A percentile compares a stretch with the other conserved stretches of the same genome.
These are phyloP conservation scores for Bettongia penicillata DNA, from an alignment of 2,113 vertebrate species.

Conservation along the genomic window DNA sequence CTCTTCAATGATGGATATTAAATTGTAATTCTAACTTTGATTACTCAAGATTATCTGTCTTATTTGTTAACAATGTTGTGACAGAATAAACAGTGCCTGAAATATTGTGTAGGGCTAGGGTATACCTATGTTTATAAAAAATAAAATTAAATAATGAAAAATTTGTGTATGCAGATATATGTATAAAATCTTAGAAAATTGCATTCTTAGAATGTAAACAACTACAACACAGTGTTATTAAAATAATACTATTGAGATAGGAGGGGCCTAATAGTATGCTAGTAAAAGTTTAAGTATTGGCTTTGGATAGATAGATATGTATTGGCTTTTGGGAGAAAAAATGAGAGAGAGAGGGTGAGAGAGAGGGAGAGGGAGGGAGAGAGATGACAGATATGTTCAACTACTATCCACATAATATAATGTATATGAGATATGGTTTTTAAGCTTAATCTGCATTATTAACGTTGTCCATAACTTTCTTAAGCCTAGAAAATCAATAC, in stretches of 20 bases:
- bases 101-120: not conserved
- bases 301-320: not conserved
- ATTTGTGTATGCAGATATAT: not conserved
- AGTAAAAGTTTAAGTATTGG: no score
- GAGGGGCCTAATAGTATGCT: not conserved
- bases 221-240: not conserved
- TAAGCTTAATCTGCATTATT: not conserved
- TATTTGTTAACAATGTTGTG: not conserved
- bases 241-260: not conserved
- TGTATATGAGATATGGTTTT: not conserved
- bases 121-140: not conserved
- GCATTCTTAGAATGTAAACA: conserved; percentile 1
- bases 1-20: not conserved
- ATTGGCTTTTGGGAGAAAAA: not conserved
- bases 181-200: conserved; percentile 28
- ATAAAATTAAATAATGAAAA: not conserved
- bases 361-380: not conserved
- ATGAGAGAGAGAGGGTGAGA: not conserved
- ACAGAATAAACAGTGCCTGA: not conserved
- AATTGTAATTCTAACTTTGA: not conserved
- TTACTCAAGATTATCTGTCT: not conserved
- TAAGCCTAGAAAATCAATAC: not conserved
- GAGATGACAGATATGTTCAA: not conserved
- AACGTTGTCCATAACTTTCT: not conserved
- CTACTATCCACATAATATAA: not conserved